Percentiles rank a stretch among this genome's conserved stretches.
Conservation (phyloP, 2,113 vertebrate genomes). For the Phrynosoma blainvillii region DNA sequence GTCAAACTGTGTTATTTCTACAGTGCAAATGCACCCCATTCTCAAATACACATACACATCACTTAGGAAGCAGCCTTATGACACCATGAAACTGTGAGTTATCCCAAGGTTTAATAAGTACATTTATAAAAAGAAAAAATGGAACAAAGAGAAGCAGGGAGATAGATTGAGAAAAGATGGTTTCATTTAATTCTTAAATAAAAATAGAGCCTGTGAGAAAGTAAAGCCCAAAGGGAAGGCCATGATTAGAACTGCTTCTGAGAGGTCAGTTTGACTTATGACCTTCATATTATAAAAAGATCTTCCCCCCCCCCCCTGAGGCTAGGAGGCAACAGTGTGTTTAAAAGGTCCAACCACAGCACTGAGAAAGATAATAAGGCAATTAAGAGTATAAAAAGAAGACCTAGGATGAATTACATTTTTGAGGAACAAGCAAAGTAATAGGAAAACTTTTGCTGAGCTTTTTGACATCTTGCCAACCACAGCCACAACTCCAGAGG, state of each 20-base stretch:
- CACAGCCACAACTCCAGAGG: slow-evolving; percentile 45
- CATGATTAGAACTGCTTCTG: slow-evolving; percentile 42
- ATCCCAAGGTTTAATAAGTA: background rate
- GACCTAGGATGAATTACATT: slow-evolving; percentile 37
- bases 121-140: background rate
- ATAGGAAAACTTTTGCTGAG: slow-evolving; percentile 52
- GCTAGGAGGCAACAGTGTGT: slow-evolving; percentile 48
- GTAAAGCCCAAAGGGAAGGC: slow-evolving; percentile 53
- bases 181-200: slow-evolving; percentile 45
- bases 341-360: slow-evolving; percentile 31
- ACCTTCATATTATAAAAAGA: slow-evolving; percentile 51
- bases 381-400: slow-evolving; percentile 39
- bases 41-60: too few species aligned
- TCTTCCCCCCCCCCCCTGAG: slow-evolving; percentile 59
- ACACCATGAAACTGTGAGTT: background rate
- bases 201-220: slow-evolving; percentile 20
- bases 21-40: too few species aligned
- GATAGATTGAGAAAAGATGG: slow-evolving; percentile 29
- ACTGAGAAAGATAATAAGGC: slow-evolving; percentile 18
- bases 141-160: background rate
- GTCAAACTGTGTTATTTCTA: too few species aligned
- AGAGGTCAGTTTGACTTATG: slow-evolving; percentile 48
- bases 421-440: slow-evolving; percentile 48
- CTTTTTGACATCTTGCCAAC: slow-evolving; percentile 52
- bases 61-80: background rate